A percentile compares a stretch with the other conserved stretches of the same genome.
Evolutionary conservation across 2,797 vertebrate genomes (phyloP).

Genomic region (Naso thynnoides): DNA sequence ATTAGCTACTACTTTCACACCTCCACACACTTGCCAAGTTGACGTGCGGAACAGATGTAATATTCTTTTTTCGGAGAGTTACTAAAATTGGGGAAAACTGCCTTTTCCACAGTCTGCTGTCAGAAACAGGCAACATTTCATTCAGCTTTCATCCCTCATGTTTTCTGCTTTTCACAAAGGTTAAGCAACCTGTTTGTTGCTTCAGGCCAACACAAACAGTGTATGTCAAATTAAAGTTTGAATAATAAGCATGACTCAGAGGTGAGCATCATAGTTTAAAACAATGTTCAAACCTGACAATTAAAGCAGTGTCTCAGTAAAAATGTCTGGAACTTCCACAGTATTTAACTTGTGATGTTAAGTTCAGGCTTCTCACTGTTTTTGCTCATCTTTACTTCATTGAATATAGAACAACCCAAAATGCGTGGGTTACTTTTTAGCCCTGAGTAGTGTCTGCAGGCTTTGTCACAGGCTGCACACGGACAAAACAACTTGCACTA

Average conservation of each 20-base stretch:
- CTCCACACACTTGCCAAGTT: too few species aligned
- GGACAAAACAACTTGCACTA: background rate
- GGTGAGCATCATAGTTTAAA: background rate
- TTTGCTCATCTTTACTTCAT: too few species aligned
- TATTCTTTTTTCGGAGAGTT: too few species aligned
- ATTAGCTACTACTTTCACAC: too few species aligned
- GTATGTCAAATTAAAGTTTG: too few species aligned
- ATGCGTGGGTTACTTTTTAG: background rate
- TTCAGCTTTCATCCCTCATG: background rate
- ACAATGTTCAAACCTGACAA: background rate
- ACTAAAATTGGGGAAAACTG: too few species aligned
- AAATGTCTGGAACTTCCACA: background rate
- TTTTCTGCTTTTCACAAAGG: background rate
- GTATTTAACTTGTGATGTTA: too few species aligned
- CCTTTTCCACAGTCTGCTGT: too few species aligned
- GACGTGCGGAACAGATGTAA: too few species aligned
- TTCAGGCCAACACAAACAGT: background rate
- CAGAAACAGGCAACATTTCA: too few species aligned
- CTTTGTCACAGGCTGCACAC: background rate
- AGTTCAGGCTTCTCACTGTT: too few species aligned
- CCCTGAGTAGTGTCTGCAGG: background rate
- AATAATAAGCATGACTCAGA: background rate
- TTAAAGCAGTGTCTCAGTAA: background rate
- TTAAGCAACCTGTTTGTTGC: background rate
- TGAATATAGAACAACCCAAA: too few species aligned